Evolutionary conservation across 2,888 invertebrate species (phyloP), one percentile per base, ranked within the genome.

Genomic region (Physocephala rufipes): DNA sequence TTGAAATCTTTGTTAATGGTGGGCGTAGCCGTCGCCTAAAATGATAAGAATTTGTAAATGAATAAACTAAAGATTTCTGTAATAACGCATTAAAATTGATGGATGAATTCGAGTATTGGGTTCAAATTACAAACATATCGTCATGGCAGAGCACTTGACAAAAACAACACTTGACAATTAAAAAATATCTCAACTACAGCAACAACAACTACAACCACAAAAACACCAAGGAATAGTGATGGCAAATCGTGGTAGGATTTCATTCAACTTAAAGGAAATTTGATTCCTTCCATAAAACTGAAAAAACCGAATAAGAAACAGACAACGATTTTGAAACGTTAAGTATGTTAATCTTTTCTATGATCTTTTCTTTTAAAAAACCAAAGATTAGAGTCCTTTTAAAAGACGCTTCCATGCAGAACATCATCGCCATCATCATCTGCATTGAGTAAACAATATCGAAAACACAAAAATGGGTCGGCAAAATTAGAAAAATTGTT

Each of bases 121-220:
- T 49, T 68, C 68, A 30, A 12, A 68, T 68, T 68, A 30, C 68
- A 68, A 68, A 53, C 24, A n/a, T 51, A 7, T 51, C 21, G 19
- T 43, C 15, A 19, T 15, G 15, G 7, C 43, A 58, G 12, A 36
- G 68, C 61, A 36, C 36, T 36, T 36, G 68, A 62, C 51, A 68
- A 51, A 36, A 61, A 62, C 51, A 68, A 68, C 68, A 68, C 68
- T 68, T 62, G 68, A 68, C 68, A 68, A 68, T 68, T 68, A 66
- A 47, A 12, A 47, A n/a, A n/a, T n/a, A n/a, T n/a, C n/a, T n/a
- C n/a, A n/a, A n/a, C n/a, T 24, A 47, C 30, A 30, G 30, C 58
- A 67, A 36, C 9, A 36, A 24, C 45, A 9, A n/a, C n/a, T n/a
- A n/a, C n/a, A n/a, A n/a, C n/a, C n/a, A n/a, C n/a, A 24, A 67